Conservation (phyloP, 2,797 vertebrate species). For the Coreius guichenoti region DNA sequence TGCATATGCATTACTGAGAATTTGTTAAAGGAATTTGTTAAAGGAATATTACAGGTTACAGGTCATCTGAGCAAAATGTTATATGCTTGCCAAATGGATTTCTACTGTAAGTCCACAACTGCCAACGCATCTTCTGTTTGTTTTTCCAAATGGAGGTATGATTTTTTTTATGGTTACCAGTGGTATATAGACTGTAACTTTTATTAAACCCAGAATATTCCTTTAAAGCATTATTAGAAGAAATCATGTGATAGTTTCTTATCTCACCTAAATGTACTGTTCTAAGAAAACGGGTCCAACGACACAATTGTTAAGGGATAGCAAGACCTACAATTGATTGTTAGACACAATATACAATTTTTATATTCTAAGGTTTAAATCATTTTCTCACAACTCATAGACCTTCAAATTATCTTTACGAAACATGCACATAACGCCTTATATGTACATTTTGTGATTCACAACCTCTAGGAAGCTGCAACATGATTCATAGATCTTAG, state of each 20-base stretch:
- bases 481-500: constrained; percentile 18
- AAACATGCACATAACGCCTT: background rate
- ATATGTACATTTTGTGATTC: background rate
- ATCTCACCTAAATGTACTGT: background rate
- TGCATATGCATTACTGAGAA: background rate
- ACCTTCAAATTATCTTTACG: background rate
- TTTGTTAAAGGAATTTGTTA: constrained; percentile 2
- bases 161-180: background rate
- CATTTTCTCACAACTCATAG: background rate
- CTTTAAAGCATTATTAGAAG: background rate
- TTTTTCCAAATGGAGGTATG: background rate
- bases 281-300: background rate
- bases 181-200: background rate
- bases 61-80: background rate
- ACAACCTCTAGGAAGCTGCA: constrained; percentile 5
- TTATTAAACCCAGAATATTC: background rate
- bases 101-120: background rate
- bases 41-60: background rate
- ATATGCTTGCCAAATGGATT: background rate
- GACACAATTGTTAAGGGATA: background rate
- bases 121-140: background rate
- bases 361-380: background rate
- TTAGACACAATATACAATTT: background rate
- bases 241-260: background rate
- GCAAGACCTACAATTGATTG: background rate